Base-by-base conservation (phyloP, 2,113 vertebrate species). In the Aldabrachelys gigantea region DNA sequence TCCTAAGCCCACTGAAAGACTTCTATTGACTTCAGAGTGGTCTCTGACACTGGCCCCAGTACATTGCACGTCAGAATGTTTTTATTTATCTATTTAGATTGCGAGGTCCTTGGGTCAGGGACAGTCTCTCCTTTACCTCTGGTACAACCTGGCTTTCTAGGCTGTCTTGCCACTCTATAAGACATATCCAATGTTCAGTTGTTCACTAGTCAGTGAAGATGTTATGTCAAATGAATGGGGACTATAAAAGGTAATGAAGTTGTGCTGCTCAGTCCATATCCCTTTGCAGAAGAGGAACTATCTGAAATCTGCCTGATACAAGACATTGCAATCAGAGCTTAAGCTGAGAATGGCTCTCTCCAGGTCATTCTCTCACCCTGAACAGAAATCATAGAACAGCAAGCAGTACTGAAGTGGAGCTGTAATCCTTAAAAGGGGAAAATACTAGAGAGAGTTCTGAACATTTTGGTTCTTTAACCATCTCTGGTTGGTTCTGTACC, bases 401-500 rank as follows among this genome's bases (percentile, higher is more conserved):
- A 81, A 92, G 65, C 17, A 85, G 65, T 75, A 44, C 17, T 56
- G 80, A 38, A 92, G 84, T 16, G 6, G 7, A 86, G 9, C 17
- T 10, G 69, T 84, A 95, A 7, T 56, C 65, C 8, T 84, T 49
- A 22, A 75, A 75, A 41, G 5, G 11, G 38, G n/a, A 75, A 75
- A 75, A 41, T 41, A 75, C 72, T 75, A 75, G 72, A 41, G 38
- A 56, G 10, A 41, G 53, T 94, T 94, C 49, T 90, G 2, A 11
- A 56, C 83, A 52, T 76, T 92, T 91, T 82, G 38, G 57, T 2
- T n/a, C 8, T 69, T 85, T 85, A 82, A 44, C 0, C 5, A 90
- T 57, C 82, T 83, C 54, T 87, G 57, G 84, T 95, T 87, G 13
- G 84, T 17, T 3, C 52, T 59, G 1, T 98, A 99, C 99, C 99